These are phyloP conservation scores for Crambe crambe DNA, from an alignment of 37 sponge, comb jelly and placozoan species.

Conservation along the genomic window DNA sequence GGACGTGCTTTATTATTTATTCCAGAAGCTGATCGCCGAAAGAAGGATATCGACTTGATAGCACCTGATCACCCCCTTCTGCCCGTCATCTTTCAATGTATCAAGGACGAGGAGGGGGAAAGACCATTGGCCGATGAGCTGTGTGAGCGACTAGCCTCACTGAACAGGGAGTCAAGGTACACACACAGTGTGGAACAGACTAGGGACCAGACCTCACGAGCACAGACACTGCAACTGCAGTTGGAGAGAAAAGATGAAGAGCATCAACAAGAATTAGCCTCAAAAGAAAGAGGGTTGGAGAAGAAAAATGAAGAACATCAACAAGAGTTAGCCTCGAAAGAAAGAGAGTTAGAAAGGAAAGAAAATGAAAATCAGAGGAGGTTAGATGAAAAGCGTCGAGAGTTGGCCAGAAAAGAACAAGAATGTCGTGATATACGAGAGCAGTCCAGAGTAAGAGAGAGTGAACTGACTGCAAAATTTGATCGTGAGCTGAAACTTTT, in stretches of 20 bases:
- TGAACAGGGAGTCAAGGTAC: background rate
- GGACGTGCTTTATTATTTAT: background rate
- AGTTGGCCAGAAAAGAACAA: background rate
- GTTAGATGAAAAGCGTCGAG: background rate
- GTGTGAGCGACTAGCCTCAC: background rate
- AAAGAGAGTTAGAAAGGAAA: background rate
- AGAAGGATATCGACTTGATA: background rate
- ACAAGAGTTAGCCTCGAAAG: background rate
- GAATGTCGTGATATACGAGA: background rate
- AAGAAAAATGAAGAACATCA: background rate
- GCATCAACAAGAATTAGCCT: background rate
- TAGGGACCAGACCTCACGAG: background rate
- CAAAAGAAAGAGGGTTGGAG: background rate
- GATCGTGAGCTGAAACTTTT: background rate
- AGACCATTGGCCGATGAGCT: background rate
- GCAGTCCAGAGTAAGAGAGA: background rate
- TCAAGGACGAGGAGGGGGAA: background rate
- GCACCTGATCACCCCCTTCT: background rate
- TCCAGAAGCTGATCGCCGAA: background rate
- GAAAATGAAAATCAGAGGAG: background rate
- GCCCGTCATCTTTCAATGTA: background rate
- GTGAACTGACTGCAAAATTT: background rate
- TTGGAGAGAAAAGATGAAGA: background rate
- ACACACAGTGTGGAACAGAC: background rate
- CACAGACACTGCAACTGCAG: background rate